Conservation (phyloP, 2,113 vertebrate species). For the Loxodonta africana region DNA sequence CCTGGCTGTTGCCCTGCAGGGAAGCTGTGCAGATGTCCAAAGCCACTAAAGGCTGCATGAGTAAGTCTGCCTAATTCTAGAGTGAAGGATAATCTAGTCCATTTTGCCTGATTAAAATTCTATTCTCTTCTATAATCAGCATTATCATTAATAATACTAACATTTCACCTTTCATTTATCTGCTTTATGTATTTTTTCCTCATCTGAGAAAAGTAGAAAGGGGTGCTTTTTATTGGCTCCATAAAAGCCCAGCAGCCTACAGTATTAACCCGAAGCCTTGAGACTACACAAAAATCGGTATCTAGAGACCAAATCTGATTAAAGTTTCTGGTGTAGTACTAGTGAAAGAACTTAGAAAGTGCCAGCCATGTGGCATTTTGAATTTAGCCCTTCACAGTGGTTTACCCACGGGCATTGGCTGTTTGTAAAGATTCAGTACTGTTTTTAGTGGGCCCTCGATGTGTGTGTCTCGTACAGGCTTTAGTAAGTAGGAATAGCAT, state of each 20-base stretch:
- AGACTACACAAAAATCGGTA: not conserved
- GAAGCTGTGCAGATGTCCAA: not conserved
- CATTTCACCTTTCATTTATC: not conserved
- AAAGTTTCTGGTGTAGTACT: not conserved
- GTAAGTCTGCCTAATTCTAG: not conserved
- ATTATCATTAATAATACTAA: not conserved
- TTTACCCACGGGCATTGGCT: not conserved
- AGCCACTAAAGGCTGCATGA: not conserved
- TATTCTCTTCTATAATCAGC: not conserved
- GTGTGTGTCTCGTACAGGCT: not conserved
- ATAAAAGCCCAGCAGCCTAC: not conserved
- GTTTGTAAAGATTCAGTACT: not conserved
- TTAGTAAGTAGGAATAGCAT: not conserved
- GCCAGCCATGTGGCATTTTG: not conserved
- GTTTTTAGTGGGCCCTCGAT: conserved; percentile 17
- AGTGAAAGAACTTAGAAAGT: not conserved
- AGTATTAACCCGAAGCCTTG: not conserved
- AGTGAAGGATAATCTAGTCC: not conserved
- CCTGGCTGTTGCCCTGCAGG: not conserved
- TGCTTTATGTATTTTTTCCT: not conserved
- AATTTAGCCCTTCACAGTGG: not conserved
- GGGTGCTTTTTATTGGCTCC: not conserved
- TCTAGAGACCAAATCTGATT: not conserved
- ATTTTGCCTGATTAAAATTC: not conserved
- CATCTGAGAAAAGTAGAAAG: not conserved